Evolutionary conservation across 30 jellyfish, hydroid and myxozoan genomes (phyloP).

Genomic region (Aurelia aurita): DNA sequence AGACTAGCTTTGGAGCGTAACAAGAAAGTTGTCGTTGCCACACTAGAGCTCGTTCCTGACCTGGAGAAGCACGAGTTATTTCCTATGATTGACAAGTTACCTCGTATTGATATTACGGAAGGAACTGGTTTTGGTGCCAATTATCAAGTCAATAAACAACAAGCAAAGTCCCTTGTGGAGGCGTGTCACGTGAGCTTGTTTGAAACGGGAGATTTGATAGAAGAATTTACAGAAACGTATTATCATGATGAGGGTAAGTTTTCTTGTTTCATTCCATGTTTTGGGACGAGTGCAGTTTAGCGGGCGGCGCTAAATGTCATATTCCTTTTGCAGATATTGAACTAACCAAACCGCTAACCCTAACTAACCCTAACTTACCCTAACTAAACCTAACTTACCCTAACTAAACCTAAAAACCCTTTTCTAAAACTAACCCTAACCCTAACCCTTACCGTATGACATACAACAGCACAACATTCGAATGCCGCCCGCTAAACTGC

Average conservation of each 20-base stretch:
- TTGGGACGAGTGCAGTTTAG: too few relatives aligned
- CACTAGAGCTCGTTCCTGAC: conserved; percentile 68
- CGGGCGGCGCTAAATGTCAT: too few relatives aligned
- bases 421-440: too few relatives aligned
- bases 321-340: too few relatives aligned
- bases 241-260: conserved; percentile 73
- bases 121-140: conserved; percentile 92
- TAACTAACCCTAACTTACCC: too few relatives aligned
- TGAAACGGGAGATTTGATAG: conserved; percentile 86
- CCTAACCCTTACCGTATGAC: too few relatives aligned
- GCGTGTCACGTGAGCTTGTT: conserved; percentile 81
- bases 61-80: conserved; percentile 68
- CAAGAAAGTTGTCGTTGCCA: conserved; percentile 76
- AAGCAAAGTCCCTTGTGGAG: conserved; percentile 77
- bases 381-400: too few relatives aligned
- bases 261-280: too few relatives aligned
- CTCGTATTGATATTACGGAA: conserved; percentile 84
- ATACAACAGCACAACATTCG: too few relatives aligned
- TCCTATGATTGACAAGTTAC: conserved; percentile 64
- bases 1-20: conserved; percentile 41
- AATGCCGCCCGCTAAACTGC: too few relatives aligned
- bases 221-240: conserved; percentile 58
- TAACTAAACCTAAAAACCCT: too few relatives aligned
- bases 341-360: too few relatives aligned
- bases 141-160: conserved; percentile 77